Conservation (phyloP, 1,140 invertebrate species). For the Cotesia typhae region DNA sequence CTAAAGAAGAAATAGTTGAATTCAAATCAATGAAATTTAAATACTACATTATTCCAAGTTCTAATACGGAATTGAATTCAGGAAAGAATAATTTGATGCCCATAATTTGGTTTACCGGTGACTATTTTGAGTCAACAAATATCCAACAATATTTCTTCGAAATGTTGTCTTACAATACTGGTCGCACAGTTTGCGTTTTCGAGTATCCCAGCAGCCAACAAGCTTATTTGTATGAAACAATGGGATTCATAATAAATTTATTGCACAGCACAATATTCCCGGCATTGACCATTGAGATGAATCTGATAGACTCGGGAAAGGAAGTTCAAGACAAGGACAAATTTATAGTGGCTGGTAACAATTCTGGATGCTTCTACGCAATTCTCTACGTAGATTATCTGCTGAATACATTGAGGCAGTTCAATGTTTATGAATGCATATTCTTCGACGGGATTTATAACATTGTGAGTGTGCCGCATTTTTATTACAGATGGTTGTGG, state of each 20-base stretch:
- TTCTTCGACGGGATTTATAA: conserved; percentile 7
- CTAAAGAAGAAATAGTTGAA: not conserved
- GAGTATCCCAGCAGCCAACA: not conserved
- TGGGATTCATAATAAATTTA: not conserved
- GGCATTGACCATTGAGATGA: no score
- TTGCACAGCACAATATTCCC: not conserved
- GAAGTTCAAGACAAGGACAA: not conserved
- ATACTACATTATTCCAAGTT: no score
- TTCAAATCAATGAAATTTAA: no score
- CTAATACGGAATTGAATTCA: no score
- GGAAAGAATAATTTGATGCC: not conserved
- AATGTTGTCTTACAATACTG: not conserved
- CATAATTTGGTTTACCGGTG: not conserved
- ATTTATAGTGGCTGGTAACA: not conserved
- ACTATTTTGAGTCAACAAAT: not conserved
- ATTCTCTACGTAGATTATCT: not conserved
- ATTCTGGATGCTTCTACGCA: conserved; percentile 3
- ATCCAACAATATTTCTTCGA: not conserved
- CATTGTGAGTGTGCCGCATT: not conserved
- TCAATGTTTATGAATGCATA: not conserved
- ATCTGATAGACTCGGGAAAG: no score
- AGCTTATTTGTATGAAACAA: not conserved
- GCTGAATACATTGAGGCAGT: not conserved
- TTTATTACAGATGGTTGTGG: not conserved
- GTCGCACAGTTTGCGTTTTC: not conserved